Evolutionary conservation across 2,797 vertebrate genomes (phyloP).

Genomic region (Oophaga sylvatica): DNA sequence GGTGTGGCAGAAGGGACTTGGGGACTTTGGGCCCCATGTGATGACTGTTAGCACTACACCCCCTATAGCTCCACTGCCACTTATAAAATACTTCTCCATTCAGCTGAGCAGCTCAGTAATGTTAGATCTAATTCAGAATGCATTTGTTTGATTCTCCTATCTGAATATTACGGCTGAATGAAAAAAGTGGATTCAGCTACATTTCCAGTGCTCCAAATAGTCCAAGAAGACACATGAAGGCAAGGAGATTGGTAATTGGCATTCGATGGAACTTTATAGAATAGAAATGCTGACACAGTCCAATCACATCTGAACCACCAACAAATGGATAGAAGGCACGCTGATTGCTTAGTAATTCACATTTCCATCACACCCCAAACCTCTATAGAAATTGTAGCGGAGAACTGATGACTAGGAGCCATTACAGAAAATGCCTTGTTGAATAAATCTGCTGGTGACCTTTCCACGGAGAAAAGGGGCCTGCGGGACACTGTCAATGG

Average conservation of each 20-base stretch:
- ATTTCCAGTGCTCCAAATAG: slow-evolving; percentile 36
- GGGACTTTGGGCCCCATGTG: not conserved
- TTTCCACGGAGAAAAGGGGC: slow-evolving; percentile 2
- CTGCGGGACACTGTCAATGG: not conserved
- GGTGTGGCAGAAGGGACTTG: not conserved
- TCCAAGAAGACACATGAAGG: slow-evolving; percentile 6
- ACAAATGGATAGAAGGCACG: slow-evolving; percentile 44
- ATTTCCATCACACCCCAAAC: slow-evolving; percentile 30
- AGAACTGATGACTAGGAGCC: slow-evolving; percentile 1
- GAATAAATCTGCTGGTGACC: slow-evolving; percentile 27
- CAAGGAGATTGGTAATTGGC: slow-evolving; percentile 45
- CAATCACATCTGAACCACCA: slow-evolving; percentile 53
- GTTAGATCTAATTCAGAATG: not conserved
- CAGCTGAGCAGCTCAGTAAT: not conserved
- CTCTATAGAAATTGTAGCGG: slow-evolving; percentile 23
- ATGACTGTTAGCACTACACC: not conserved
- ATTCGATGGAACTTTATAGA: slow-evolving; percentile 41
- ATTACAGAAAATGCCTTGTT: slow-evolving; percentile 27
- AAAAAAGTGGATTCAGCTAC: slow-evolving; percentile 35
- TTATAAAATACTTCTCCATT: not conserved
- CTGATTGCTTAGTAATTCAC: slow-evolving; percentile 54
- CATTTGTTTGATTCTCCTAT: not conserved
- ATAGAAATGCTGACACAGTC: slow-evolving; percentile 56
- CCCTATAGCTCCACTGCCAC: not conserved
- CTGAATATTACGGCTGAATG: slow-evolving; percentile 9